phyloP scores from a whole-genome alignment of 2,888 invertebrate genomes.

The Eueremaeus valkanovi region DNA sequence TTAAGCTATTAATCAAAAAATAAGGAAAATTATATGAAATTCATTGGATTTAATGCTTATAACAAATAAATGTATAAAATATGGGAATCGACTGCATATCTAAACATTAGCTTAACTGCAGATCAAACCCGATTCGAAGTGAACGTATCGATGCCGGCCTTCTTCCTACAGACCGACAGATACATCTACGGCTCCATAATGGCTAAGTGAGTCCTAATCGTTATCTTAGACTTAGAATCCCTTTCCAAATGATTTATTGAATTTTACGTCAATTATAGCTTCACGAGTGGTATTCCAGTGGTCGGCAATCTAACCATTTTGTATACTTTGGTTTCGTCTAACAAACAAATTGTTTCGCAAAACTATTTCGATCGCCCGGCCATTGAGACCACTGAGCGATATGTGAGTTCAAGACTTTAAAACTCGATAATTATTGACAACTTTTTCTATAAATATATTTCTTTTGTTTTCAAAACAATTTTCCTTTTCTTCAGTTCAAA shows the following conservation, averaged over 20 bases:
- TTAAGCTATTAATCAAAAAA: neutral
- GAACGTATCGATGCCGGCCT: conserved; percentile 92
- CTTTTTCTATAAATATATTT: neutral
- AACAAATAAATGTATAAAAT: neutral
- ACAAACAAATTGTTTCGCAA: neutral
- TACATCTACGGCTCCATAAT: conserved; percentile 79
- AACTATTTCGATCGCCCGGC: conserved; percentile 36
- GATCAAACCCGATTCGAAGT: conserved; percentile 89
- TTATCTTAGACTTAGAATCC: neutral
- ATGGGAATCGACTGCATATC: neutral
- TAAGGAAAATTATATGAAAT: neutral
- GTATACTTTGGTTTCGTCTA: conserved; percentile 57
- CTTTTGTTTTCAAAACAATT: neutral
- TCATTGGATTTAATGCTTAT: no score
- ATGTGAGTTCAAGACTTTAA: conserved; percentile 34
- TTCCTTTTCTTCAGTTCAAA: conserved; percentile 63
- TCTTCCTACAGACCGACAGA: conserved; percentile 80
- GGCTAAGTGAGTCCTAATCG: conserved; percentile 64
- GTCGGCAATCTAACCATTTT: conserved; percentile 79
- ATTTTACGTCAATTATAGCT: conserved; percentile 53
- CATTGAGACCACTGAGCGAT: conserved; percentile 40
- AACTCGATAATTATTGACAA: neutral
- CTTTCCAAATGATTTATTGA: conserved; percentile 22
- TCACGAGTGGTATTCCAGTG: conserved; percentile 88
- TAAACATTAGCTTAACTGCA: conserved; percentile 44